These are phyloP conservation scores for Perca flavescens DNA, from an alignment of 2,113 vertebrate species.

Conservation along the genomic window DNA sequence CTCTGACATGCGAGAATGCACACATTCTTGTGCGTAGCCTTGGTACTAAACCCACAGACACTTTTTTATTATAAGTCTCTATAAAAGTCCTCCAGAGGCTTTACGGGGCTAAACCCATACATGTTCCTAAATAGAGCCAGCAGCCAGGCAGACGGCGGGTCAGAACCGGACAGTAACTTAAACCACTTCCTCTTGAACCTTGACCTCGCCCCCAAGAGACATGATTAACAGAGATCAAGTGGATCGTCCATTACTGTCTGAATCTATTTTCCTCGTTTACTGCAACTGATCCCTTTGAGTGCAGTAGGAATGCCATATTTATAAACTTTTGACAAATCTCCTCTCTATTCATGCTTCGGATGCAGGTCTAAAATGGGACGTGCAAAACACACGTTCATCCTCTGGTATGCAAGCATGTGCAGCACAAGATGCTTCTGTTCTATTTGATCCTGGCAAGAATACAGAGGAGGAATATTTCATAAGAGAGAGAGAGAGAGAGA, in stretches of 20 bases:
- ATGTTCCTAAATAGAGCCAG: conserved; percentile 70
- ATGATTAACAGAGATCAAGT: conserved; percentile 52
- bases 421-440: conserved; percentile 23
- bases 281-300: not conserved
- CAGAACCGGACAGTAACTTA: conserved; percentile 70
- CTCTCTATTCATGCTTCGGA: not conserved
- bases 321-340: not conserved
- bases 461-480: conserved; percentile 26
- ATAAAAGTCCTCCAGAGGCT: conserved; percentile 45
- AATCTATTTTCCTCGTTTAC: not conserved
- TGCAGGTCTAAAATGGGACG: conserved; percentile 25
- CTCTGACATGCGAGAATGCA: conserved; percentile 35
- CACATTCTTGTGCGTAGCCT: conserved; percentile 34
- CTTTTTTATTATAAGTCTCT: conserved; percentile 56
- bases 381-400: conserved; percentile 8
- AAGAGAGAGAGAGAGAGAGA: conserved; percentile 6
- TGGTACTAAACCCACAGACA: conserved; percentile 23
- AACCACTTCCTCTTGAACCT: conserved; percentile 73
- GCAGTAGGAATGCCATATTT: not conserved
- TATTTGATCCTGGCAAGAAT: not conserved
- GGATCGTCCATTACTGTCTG: not conserved
- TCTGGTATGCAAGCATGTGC: conserved; percentile 17
- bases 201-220: conserved; percentile 39
- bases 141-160: conserved; percentile 72
- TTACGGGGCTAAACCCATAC: conserved; percentile 47